Conservation (phyloP, 2,888 invertebrate species). For the Polydesmus complanatus region DNA sequence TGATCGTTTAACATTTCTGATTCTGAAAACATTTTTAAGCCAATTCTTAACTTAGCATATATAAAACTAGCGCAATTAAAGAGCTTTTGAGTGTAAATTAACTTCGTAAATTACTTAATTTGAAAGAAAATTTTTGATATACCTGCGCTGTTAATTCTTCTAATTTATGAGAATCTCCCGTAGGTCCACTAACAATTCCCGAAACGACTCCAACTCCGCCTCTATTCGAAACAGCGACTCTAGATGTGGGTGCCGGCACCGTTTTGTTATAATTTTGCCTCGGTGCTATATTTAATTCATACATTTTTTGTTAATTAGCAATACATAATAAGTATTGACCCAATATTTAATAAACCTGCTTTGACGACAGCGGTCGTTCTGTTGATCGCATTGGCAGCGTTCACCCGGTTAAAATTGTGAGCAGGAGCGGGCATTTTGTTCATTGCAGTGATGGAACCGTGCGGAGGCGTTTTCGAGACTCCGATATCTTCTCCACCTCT, state of each 20-base stretch:
- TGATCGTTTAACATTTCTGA: too few relatives aligned
- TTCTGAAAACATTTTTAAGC: too few relatives aligned
- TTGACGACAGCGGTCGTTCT: neutral
- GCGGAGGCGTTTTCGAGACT: conserved; percentile 38
- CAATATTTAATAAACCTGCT: too few relatives aligned
- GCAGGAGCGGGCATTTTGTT: neutral
- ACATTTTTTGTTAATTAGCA: too few relatives aligned
- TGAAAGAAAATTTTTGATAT: neutral
- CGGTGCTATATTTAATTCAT: too few relatives aligned
- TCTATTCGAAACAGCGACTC: neutral
- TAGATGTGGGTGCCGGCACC: neutral
- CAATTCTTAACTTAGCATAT: too few relatives aligned
- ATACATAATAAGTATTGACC: too few relatives aligned
- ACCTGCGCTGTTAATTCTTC: conserved; percentile 16
- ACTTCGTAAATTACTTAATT: too few relatives aligned
- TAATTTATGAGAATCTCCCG: conserved; percentile 11
- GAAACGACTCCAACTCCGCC: neutral
- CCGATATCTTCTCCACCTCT: conserved; percentile 71
- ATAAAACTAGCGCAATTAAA: too few relatives aligned
- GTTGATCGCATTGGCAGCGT: neutral
- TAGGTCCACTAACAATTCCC: neutral
- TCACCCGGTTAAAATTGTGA: neutral
- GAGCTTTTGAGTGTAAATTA: too few relatives aligned
- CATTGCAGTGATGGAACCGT: conserved; percentile 4
- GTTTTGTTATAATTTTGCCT: neutral